Base-by-base conservation (phyloP, 2,888 invertebrate species). In the Lithosia quadra region DNA sequence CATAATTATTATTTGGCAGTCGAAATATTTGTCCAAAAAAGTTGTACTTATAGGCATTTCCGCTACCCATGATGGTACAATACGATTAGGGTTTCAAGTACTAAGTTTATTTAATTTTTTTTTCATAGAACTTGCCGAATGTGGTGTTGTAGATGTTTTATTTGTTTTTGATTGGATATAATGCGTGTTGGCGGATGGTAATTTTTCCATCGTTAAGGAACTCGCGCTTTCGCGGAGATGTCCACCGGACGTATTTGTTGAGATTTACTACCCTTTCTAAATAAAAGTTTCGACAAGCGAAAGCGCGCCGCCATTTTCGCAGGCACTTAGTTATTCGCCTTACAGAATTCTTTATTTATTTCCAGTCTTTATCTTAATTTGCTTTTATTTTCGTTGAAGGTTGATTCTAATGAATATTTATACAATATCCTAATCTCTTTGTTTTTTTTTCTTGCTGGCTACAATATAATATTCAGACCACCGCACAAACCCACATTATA, bases 131-230 rank as follows among this genome's bases (percentile, higher is more conserved):
- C 49, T 49, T 49, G 49, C n/a, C 49, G n/a, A 49, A 2, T 49
- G 8, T 8, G 9, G 49, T n/a, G 8, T n/a, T 49, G n/a, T 10
- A 21, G 24, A 39, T 9, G 22, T 36, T 66, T 79, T 80, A 72
- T 80, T 78, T 71, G 69, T 66, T 80, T 78, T 69, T 80, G 63
- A 78, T 80, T 74, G 75, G 67, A 57, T 57, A 64, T 67, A n/a
- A 63, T 65, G 78, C 75, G 72, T 75, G 75, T 69, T 71, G 24
- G 57, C 8, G 49, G 64, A 71, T 67, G 71, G 68, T 72, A 65
- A 77, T 77, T 74, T 67, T 62, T 21, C 57, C 58, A 63, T 77
- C 58, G 59, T 67, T 68, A 39, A 39, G 39, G 28, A 49, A 28
- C 34, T 43, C 58, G 21, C 34, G 24, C n/a, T 57, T 13, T 43